Percentiles rank a stretch among this genome's conserved stretches.
Evolutionary conservation across 1,140 invertebrate species (phyloP).

Genomic region (Dreissena rostriformis): DNA sequence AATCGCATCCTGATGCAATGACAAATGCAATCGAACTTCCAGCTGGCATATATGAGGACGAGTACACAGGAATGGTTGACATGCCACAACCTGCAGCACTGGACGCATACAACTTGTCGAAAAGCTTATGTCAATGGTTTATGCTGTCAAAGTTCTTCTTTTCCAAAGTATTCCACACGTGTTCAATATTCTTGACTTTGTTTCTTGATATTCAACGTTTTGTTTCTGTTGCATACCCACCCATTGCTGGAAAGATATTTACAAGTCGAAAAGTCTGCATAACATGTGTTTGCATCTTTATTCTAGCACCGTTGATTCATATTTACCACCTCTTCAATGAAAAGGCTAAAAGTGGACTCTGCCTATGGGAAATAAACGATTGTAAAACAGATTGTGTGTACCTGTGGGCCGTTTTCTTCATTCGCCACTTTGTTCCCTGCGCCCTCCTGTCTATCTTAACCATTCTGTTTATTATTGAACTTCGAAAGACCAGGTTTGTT

Average conservation of each 20-base stretch:
- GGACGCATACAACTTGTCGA: neutral
- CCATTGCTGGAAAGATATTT: neutral
- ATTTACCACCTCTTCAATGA: conserved; percentile 3
- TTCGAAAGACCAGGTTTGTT: neutral
- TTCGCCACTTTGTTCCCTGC: conserved; percentile 6
- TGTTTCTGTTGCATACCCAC: conserved; percentile 8
- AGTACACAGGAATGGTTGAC: neutral
- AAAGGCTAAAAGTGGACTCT: neutral
- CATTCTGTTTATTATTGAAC: conserved; percentile 3
- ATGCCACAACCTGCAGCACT: neutral
- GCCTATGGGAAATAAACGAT: conserved; percentile 3
- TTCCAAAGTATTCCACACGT: conserved; percentile 38
- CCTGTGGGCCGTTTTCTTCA: conserved; percentile 8
- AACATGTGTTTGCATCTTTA: neutral
- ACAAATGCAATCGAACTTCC: neutral
- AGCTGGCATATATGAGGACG: neutral
- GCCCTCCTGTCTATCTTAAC: neutral
- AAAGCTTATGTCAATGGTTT: conserved; percentile 15
- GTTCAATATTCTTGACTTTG: conserved; percentile 46
- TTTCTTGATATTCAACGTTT: conserved; percentile 45
- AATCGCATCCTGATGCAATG: neutral
- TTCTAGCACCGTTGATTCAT: neutral
- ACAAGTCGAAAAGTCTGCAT: neutral
- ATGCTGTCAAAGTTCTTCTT: conserved; percentile 47
- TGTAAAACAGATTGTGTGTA: neutral